These are phyloP conservation scores for Drosophila hydei DNA, from an alignment of 1,140 invertebrate genomes.

Conservation along the genomic window DNA sequence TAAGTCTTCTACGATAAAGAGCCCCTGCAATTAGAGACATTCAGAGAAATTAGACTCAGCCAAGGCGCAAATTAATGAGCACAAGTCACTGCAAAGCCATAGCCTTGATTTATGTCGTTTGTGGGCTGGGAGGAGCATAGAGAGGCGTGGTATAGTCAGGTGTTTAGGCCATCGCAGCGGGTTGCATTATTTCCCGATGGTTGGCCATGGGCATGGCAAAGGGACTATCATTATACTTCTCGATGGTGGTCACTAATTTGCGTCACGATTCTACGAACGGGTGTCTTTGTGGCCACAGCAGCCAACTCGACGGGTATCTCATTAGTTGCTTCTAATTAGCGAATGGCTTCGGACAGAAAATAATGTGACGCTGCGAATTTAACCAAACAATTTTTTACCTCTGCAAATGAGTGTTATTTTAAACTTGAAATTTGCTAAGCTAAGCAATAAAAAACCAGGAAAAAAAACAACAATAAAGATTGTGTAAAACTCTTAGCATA, in stretches of 20 bases:
- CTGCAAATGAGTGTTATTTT: constrained; percentile 42
- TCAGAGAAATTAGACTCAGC: constrained; percentile 44
- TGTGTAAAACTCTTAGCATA: background rate
- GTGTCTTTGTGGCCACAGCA: constrained; percentile 17
- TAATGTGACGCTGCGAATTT: constrained; percentile 23
- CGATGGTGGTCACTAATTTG: constrained; percentile 54
- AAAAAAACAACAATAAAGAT: constrained; percentile 1
- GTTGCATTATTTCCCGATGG: constrained; percentile 12
- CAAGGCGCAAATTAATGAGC: constrained; percentile 56
- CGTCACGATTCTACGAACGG: constrained; percentile 24
- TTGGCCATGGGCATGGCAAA: background rate
- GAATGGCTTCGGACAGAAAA: constrained; percentile 3
- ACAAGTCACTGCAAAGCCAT: constrained; percentile 20
- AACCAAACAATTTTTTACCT: constrained; percentile 24
- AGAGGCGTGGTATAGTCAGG: constrained; percentile 27
- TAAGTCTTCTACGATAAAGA: background rate
- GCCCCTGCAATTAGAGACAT: constrained; percentile 44
- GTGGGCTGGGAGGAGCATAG: background rate
- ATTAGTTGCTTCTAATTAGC: constrained; percentile 66
- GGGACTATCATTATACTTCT: constrained; percentile 21
- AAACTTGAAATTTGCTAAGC: constrained; percentile 38
- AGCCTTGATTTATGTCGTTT: constrained; percentile 54
- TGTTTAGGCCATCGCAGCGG: constrained; percentile 31
- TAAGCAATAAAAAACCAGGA: constrained; percentile 34
- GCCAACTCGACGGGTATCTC: constrained; percentile 41